A percentile compares a stretch with the other conserved stretches of the same genome.
phyloP scores from a whole-genome alignment of 92 coral and sea anemone species.

The Phymanthus crucifer region DNA sequence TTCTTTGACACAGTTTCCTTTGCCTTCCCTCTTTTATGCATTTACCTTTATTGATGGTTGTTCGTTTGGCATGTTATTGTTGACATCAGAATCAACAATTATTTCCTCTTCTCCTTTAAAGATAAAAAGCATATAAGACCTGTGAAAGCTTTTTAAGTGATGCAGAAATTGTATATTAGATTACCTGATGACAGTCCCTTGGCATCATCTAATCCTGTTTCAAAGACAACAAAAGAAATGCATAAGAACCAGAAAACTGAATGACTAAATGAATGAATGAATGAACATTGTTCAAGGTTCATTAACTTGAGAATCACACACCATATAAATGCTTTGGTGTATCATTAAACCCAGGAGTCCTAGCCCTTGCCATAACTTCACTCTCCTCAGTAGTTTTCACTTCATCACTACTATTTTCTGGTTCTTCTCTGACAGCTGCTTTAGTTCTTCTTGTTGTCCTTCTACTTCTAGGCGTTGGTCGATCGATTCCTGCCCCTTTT shows the following conservation, averaged over 20 bases:
- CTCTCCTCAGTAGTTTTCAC: neutral
- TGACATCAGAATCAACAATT: slow-evolving; percentile 15
- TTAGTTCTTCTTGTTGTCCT: slow-evolving; percentile 28
- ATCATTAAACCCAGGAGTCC: slow-evolving; percentile 33
- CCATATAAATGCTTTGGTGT: slow-evolving; percentile 63
- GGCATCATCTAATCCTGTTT: slow-evolving; percentile 47
- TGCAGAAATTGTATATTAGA: neutral
- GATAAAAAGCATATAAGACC: neutral
- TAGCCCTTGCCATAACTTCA: slow-evolving; percentile 14
- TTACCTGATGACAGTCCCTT: slow-evolving; percentile 31
- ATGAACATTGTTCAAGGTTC: too few species aligned
- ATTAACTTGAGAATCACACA: neutral
- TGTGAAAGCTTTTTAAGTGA: neutral
- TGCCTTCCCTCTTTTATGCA: too few species aligned
- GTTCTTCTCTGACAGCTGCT: slow-evolving; percentile 11
- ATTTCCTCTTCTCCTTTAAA: slow-evolving; percentile 25
- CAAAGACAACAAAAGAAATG: neutral
- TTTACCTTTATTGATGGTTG: slow-evolving; percentile 10
- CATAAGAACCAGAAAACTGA: neutral
- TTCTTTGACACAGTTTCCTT: neutral
- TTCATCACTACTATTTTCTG: neutral
- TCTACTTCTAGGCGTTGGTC: slow-evolving; percentile 16
- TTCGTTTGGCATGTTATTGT: slow-evolving; percentile 9
- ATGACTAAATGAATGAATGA: neutral
- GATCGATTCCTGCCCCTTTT: neutral